These are phyloP conservation scores for Notarius quadriscutis DNA, from an alignment of 2,113 vertebrate genomes.

Conservation along the genomic window DNA sequence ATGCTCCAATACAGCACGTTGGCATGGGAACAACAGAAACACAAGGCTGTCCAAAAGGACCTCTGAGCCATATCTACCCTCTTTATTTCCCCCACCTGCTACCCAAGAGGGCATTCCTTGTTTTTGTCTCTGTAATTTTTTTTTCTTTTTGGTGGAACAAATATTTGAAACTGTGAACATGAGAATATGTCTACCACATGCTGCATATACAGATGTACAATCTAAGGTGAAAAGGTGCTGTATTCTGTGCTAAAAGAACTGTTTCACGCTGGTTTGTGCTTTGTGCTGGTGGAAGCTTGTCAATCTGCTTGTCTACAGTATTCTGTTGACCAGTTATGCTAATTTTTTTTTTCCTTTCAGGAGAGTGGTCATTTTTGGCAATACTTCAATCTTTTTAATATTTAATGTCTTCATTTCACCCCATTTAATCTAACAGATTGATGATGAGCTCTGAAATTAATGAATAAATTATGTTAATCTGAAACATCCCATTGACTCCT, in stretches of 20 bases:
- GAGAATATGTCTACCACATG: constrained; percentile 1
- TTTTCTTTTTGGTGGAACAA: not conserved
- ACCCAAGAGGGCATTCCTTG: constrained; percentile 45
- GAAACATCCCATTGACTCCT: constrained; percentile 9
- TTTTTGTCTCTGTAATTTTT: constrained; percentile 40
- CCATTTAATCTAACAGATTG: constrained; percentile 34
- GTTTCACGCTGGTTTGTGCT: not conserved
- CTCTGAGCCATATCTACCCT: constrained; percentile 35
- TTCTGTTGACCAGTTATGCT: not conserved
- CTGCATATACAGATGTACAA: not conserved
- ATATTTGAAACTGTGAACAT: constrained; percentile 20
- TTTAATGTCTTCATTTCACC: constrained; percentile 42
- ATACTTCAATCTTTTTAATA: constrained; percentile 45
- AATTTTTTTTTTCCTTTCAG: not conserved
- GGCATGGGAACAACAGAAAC: constrained; percentile 57
- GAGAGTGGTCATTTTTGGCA: constrained; percentile 48
- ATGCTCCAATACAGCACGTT: constrained; percentile 52
- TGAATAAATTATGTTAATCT: constrained; percentile 25
- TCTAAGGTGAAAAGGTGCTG: not conserved
- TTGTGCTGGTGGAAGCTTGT: not conserved
- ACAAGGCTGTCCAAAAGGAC: constrained; percentile 53
- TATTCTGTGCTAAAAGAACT: not conserved
- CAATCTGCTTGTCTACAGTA: not conserved
- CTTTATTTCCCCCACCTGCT: constrained; percentile 32
- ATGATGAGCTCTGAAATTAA: constrained; percentile 42